Evolutionary conservation across 1,140 invertebrate species (phyloP).

Genomic region (Cyrtorhinus lividipennis): DNA sequence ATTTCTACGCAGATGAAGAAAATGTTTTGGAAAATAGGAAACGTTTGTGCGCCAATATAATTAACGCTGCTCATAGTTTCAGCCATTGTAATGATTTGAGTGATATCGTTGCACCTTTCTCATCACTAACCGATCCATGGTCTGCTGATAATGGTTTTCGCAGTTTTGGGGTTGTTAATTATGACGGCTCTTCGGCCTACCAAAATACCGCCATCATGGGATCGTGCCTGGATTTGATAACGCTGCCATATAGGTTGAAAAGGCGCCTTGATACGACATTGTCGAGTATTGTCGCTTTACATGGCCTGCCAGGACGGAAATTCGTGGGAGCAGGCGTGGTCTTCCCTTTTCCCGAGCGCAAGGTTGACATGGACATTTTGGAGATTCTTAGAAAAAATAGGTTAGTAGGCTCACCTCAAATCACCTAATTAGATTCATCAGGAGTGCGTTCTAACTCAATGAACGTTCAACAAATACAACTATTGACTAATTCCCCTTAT

Average conservation of each 20-base stretch:
- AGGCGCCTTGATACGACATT: background rate
- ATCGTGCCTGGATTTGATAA: constrained; percentile 3
- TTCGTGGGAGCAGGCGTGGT: background rate
- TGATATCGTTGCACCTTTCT: background rate
- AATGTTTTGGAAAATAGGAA: background rate
- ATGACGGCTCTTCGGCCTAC: background rate
- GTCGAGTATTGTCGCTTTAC: background rate
- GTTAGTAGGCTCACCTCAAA: no score
- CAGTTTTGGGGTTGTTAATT: background rate
- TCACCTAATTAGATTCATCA: no score
- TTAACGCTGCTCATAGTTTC: background rate
- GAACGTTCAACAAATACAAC: no score
- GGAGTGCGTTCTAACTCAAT: no score
- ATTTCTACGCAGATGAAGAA: constrained; percentile 31
- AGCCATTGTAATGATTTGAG: background rate
- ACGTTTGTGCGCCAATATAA: background rate
- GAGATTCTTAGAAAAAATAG: background rate
- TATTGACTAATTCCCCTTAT: no score
- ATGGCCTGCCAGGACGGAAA: background rate
- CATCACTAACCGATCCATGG: background rate
- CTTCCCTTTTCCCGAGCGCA: background rate
- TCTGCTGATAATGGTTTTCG: background rate
- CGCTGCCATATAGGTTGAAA: background rate
- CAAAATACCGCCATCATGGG: background rate
- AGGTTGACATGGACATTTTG: background rate